These are phyloP conservation scores for Clarias laeviceps DNA, from an alignment of 2,797 vertebrate genomes.

Conservation along the genomic window DNA sequence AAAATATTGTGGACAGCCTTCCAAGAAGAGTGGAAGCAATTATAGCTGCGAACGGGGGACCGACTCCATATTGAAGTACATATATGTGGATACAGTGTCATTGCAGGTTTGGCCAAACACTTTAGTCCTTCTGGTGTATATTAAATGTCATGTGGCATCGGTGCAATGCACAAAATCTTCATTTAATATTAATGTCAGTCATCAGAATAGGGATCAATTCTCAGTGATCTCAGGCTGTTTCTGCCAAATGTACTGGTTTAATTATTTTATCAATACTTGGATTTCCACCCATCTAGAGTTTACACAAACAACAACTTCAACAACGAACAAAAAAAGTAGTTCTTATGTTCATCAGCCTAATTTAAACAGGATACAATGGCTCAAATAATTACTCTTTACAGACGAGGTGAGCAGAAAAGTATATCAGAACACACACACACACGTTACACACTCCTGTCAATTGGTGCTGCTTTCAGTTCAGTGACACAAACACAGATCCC, in stretches of 20 bases:
- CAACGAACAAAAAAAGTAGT: not conserved
- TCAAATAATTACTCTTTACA: not conserved
- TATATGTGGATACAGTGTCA: no score
- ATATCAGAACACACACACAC: not conserved
- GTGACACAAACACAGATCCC: no score
- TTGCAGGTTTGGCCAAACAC: no score
- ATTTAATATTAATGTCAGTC: not conserved
- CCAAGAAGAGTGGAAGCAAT: no score
- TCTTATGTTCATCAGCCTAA: not conserved
- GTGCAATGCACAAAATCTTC: not conserved
- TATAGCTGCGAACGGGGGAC: no score
- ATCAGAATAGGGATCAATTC: not conserved
- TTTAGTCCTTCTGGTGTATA: no score
- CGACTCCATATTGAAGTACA: no score
- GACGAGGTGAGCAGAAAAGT: not conserved
- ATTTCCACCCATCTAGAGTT: not conserved
- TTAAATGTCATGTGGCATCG: no score
- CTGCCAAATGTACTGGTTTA: not conserved
- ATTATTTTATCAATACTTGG: not conserved
- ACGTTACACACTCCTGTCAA: not conserved
- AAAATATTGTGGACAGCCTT: no score
- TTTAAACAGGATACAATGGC: not conserved
- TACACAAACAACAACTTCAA: no score
- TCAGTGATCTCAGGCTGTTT: not conserved
- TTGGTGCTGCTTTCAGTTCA: no score